Evolutionary conservation across 2,797 vertebrate species (phyloP).

Genomic region (Denticeps clupeoides): DNA sequence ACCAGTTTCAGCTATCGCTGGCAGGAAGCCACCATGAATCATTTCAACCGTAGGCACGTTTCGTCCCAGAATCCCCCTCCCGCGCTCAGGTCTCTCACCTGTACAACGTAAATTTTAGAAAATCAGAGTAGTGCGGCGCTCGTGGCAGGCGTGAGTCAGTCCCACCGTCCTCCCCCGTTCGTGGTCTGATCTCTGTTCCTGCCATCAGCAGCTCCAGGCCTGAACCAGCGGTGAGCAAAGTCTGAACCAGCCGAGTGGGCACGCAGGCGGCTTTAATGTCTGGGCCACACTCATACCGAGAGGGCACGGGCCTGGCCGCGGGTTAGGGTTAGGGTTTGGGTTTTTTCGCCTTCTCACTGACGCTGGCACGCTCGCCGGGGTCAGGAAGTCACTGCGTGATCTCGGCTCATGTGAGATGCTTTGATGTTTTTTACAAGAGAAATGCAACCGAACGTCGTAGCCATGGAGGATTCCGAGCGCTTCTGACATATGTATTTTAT

Average conservation of each 20-base stretch:
- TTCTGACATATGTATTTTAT: no score
- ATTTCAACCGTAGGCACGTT: no score
- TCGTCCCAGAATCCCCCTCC: no score
- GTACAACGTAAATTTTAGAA: not conserved
- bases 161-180: not conserved
- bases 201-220: constrained; percentile 15
- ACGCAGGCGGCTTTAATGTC: constrained; percentile 31
- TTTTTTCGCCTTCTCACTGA: constrained; percentile 22
- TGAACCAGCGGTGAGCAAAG: constrained; percentile 31
- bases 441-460: no score
- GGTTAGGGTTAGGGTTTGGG: constrained; percentile 2
- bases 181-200: not conserved
- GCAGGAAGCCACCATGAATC: no score
- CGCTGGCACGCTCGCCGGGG: constrained; percentile 34
- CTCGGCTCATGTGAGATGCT: no score
- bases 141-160: not conserved
- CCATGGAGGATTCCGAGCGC: no score
- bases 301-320: constrained; percentile 39
- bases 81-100: constrained; percentile 13
- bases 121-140: no score
- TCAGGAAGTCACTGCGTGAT: constrained; percentile 53
- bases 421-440: no score
- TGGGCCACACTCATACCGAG: constrained; percentile 40
- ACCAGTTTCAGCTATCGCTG: no score
- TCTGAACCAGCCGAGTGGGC: constrained; percentile 44